Conservation (phyloP, 1,140 invertebrate genomes). For the Sitobion miscanthi region DNA sequence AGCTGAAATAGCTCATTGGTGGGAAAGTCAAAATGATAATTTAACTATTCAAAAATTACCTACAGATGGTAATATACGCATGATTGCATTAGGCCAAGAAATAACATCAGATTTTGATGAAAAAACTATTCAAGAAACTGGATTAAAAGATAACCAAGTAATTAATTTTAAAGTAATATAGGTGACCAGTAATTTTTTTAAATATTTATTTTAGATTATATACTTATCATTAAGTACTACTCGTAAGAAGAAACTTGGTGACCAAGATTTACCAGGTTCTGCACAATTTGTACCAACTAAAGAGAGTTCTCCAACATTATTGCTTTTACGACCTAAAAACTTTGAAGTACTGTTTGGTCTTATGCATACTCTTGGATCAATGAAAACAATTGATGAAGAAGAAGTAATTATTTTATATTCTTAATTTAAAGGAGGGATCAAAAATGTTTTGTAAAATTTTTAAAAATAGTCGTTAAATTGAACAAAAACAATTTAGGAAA, state of each 20-base stretch:
- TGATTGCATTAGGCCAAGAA: constrained; percentile 93
- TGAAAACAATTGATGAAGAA: constrained; percentile 76
- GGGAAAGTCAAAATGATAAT: constrained; percentile 63
- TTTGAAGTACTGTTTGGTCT: constrained; percentile 89
- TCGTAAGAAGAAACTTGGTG: constrained; percentile 75
- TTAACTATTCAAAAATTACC: constrained; percentile 43
- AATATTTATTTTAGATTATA: constrained; percentile 71
- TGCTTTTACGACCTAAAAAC: constrained; percentile 83
- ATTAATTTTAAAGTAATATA: not conserved
- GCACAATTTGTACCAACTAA: constrained; percentile 79
- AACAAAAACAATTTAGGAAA: no score
- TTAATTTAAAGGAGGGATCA: not conserved
- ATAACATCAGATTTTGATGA: constrained; percentile 92
- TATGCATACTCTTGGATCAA: constrained; percentile 85
- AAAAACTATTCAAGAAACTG: constrained; percentile 85
- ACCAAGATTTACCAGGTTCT: constrained; percentile 74
- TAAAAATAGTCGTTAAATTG: not conserved
- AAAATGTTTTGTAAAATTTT: not conserved
- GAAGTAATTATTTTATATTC: constrained; percentile 65
- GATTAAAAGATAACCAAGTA: constrained; percentile 84
- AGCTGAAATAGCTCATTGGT: constrained; percentile 93
- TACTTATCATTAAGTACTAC: constrained; percentile 87
- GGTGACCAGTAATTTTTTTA: not conserved
- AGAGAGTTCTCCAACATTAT: constrained; percentile 81
- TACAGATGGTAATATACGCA: constrained; percentile 83